Evolutionary conservation across 2,888 invertebrate species (phyloP), one percentile per base, ranked within the genome.

Genomic region (Hemaris fuciformis): DNA sequence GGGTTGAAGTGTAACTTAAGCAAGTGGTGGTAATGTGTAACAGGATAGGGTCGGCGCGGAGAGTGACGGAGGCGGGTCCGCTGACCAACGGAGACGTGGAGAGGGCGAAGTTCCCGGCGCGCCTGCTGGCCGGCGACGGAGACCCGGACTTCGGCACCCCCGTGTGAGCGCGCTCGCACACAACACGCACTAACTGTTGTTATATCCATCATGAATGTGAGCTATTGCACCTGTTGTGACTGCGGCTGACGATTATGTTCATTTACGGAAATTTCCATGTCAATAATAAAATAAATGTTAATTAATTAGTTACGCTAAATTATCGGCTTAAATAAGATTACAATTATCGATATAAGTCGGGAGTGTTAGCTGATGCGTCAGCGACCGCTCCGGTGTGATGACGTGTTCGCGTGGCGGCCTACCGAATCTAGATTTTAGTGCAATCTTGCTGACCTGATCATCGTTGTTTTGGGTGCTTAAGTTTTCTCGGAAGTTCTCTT

Each of bases 131-230:
- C 66, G 94, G 94, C 48, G 93, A 94, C 71, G 95, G 95, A 0
- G 95, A 95, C 85, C 95, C 95, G 0, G 95, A 94, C 87, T 95
- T 95, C 82, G 95, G 95, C 68, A 95, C 95, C 3, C 95, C 95
- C 10, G 95, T 95, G 71, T 95, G 93, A 92, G 64, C 59, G n/a
- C 1, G n/a, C 25, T 5, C 48, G 13, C 43, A 6, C 2, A n/a
- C n/a, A n/a, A n/a, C 15, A 43, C 20, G 8, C 20, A 22, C 13
- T 7, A 34, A 34, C 13, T 42, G 3, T 25, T 15, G n/a, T 7
- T 25, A n/a, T 25, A 25, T 23, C 15, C n/a, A 25, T 25, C 3
- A 8, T n/a, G n/a, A 7, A 48, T 15, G 48, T 27, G 48, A 48
- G 48, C 25, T 31, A 10, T 45, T n/a, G 31, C 10, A 27, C 31